Evolutionary conservation across 2,113 vertebrate genomes (phyloP).

Genomic region (Gymnobelideus leadbeateri): DNA sequence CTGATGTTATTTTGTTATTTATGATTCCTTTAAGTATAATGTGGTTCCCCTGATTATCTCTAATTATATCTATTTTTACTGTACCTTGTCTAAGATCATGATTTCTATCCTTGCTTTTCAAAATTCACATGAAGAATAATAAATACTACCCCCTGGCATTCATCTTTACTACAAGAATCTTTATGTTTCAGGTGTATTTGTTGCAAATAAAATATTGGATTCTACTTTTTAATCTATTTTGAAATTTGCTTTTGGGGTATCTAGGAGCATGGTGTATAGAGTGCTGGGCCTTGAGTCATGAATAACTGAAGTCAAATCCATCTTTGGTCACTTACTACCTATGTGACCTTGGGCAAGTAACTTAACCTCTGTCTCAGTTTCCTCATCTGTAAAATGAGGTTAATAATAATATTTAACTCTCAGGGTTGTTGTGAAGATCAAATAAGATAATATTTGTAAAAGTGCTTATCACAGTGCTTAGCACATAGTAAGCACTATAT

Average conservation of each 20-base stretch:
- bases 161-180: not conserved
- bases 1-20: not conserved
- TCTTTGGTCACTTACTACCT: not conserved
- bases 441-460: not conserved
- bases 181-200: no score
- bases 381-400: not conserved
- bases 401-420: not conserved
- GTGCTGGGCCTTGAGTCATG: not conserved
- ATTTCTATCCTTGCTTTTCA: not conserved
- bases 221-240: not conserved
- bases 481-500: not conserved
- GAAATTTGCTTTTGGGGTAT: not conserved
- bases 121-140: not conserved
- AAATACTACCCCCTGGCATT: not conserved
- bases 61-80: not conserved
- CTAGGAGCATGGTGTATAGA: no score
- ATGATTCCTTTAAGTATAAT: not conserved
- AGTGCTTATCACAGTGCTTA: not conserved
- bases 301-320: not conserved
- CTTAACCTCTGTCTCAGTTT: not conserved
- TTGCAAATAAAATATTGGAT: not conserved
- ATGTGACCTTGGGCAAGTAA: not conserved
- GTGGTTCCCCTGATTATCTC: not conserved
- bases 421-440: not conserved
- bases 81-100: not conserved